These are phyloP conservation scores for Neolamprologus tretocephalus DNA, from an alignment of 2,113 vertebrate species.

Conservation along the genomic window DNA sequence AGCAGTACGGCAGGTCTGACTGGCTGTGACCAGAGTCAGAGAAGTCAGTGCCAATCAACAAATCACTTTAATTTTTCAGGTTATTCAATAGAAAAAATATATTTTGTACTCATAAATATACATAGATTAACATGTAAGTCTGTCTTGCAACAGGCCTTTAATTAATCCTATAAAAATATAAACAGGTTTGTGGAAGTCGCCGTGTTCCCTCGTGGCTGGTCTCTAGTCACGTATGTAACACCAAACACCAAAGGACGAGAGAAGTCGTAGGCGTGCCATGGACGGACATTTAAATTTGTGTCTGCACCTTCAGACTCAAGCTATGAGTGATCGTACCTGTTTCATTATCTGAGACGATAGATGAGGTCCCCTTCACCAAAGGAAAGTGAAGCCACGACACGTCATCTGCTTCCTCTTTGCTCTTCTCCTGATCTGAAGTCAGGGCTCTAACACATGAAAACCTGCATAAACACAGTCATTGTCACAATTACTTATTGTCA, in stretches of 20 bases:
- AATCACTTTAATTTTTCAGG: not conserved
- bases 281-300: not conserved
- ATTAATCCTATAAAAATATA: not conserved
- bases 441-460: not conserved
- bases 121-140: not conserved
- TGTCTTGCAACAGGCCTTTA: not conserved
- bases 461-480: not conserved
- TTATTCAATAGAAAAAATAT: not conserved
- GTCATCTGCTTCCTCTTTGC: not conserved
- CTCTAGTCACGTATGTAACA: not conserved
- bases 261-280: fast-evolving
- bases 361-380: not conserved
- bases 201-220: not conserved
- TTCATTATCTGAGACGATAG: not conserved
- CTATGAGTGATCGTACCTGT: not conserved
- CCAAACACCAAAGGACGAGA: not conserved
- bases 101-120: not conserved
- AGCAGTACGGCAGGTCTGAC: not conserved
- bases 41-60: not conserved
- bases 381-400: fast-evolving
- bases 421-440: not conserved
- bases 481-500: not conserved
- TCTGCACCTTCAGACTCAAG: not conserved
- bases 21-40: not conserved
- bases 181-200: not conserved